Evolutionary conservation across 2,113 vertebrate genomes (phyloP).

Genomic region (Rynchops niger): DNA sequence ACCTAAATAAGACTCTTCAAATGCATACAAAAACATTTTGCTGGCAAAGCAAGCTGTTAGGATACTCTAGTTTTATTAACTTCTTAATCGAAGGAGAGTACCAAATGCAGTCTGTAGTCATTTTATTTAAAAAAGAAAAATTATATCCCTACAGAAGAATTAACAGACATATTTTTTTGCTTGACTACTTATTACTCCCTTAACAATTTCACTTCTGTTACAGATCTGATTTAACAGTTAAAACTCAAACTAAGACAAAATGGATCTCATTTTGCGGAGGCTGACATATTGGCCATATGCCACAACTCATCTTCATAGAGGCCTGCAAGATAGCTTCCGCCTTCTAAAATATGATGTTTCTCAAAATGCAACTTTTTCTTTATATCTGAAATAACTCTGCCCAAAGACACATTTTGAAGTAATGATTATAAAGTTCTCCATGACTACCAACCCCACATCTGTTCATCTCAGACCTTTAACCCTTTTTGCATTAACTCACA

Average conservation of each 20-base stretch:
- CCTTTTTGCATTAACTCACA: not conserved
- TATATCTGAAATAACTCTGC: not conserved
- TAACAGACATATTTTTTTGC: not conserved
- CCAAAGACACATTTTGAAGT: not conserved
- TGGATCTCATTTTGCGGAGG: constrained; percentile 11
- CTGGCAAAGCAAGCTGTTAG: not conserved
- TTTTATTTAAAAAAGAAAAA: constrained; percentile 1
- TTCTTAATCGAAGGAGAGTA: not conserved
- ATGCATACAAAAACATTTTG: not conserved
- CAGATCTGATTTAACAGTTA: not conserved
- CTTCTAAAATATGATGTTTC: not conserved
- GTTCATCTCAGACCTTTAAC: not conserved
- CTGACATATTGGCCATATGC: not conserved
- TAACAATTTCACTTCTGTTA: not conserved
- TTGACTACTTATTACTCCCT: not conserved
- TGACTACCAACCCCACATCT: not conserved
- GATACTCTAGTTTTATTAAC: not conserved
- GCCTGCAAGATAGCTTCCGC: not conserved
- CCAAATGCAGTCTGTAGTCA: not conserved
- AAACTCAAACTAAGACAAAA: constrained; percentile 21
- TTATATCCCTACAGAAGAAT: not conserved
- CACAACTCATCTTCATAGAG: not conserved
- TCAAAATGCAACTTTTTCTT: not conserved
- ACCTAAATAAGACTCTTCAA: not conserved
- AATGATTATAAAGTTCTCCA: not conserved